These are phyloP conservation scores for Nymphicus hollandicus DNA, from an alignment of 2,113 vertebrate genomes.

Conservation along the genomic window DNA sequence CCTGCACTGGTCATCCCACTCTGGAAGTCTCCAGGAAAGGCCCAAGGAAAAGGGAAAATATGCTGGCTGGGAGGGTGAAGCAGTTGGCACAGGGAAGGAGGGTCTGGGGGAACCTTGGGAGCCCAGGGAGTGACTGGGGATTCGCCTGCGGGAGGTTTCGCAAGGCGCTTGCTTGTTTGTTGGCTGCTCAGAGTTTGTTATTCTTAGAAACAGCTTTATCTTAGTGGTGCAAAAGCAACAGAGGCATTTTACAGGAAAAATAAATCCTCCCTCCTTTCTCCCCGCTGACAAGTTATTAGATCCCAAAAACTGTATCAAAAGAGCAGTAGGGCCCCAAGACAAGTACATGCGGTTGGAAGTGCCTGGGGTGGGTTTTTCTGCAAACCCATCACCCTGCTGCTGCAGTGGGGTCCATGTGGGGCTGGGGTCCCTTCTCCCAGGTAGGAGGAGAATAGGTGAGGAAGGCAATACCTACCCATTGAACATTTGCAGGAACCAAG, in stretches of 20 bases:
- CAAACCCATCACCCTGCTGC: neutral
- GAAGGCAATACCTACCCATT: neutral
- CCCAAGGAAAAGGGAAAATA: neutral
- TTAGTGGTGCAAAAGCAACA: neutral
- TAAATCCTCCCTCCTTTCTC: neutral
- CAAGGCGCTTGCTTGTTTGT: neutral
- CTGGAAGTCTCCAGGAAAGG: neutral
- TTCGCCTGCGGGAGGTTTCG: accelerated
- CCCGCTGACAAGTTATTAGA: neutral
- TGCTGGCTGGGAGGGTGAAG: neutral
- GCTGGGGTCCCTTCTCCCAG: accelerated
- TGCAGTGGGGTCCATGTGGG: accelerated
- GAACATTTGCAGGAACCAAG: neutral
- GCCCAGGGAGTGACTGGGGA: accelerated
- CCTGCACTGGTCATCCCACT: neutral
- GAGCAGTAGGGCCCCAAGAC: neutral
- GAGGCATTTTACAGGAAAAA: neutral
- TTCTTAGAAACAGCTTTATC: neutral
- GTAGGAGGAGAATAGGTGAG: neutral
- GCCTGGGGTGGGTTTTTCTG: accelerated
- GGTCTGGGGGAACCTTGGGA: too few species aligned
- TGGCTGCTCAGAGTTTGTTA: neutral
- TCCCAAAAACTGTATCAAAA: neutral
- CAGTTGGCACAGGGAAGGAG: neutral
- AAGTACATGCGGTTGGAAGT: accelerated